Base-by-base conservation (phyloP, 2,888 invertebrate genomes). In the Leistus spinibarbis region DNA sequence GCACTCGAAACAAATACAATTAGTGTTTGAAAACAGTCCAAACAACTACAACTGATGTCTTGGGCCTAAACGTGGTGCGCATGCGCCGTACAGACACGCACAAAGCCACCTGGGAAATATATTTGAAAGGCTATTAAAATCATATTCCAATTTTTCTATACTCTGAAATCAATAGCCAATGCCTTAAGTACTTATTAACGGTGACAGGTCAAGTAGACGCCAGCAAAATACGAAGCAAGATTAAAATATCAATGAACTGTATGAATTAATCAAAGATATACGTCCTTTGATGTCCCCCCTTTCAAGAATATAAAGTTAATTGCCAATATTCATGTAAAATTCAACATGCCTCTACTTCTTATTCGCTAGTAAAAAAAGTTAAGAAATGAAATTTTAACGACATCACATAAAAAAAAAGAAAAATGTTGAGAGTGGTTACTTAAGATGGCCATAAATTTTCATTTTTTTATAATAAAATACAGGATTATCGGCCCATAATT, bases 271-370 rank as follows among this genome's bases (percentile, higher is more conserved):
- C 65, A 53, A 71, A 54, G 20, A 54, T 7, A 71, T 57, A 24
- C 17, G 23, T 54, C 22, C 67, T 73, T 65, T 66, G 66, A 66
- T 66, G 66, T 66, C 17, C 16, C 17, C 22, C 16, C 27, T 53
- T 73, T 73, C 54, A 67, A 67, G 54, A 66, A 73, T 73, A 22
- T 67, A 53, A 60, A 62, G 62, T 60, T 73, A 73, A 73, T 73
- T 73, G 73, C 73, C 73, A 67, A 73, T 73, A 73, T 73, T 67
- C 73, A 73, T 73, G 73, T 54, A 67, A 67, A 73, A 73, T 67
- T 73, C 73, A 67, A 40, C 13, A 40, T 13, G 10, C 40, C 40
- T 73, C 66, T 72, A 13, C 23, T 16, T 22, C 23, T 24, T 57
- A 69, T 62, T 16, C 62, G 19, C 60, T 16, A 2, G 22, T 17